Evolutionary conservation across 2,797 vertebrate species (phyloP).

Genomic region (Pogoniulus pusillus): DNA sequence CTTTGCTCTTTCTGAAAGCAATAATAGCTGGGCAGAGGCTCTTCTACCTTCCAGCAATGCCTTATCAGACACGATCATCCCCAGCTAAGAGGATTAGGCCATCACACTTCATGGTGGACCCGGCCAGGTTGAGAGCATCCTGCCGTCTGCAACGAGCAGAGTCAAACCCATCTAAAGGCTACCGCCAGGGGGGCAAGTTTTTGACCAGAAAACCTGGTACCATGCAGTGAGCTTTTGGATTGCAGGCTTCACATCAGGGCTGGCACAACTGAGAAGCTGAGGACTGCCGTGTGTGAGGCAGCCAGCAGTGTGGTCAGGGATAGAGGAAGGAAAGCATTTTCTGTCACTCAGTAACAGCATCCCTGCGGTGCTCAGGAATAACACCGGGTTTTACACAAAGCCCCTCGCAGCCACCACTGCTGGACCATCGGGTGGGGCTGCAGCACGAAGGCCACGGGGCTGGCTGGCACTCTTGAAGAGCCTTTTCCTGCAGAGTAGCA

Average conservation of each 20-base stretch:
- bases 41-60: background rate
- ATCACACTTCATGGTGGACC: background rate
- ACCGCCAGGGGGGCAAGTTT: background rate
- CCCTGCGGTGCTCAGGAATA: background rate
- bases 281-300: background rate
- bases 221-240: background rate
- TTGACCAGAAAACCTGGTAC: background rate
- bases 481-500: background rate
- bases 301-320: fast-evolving
- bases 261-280: background rate
- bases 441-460: background rate
- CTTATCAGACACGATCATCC: slow-evolving; percentile 15
- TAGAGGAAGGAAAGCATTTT: background rate
- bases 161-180: background rate
- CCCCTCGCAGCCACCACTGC: background rate
- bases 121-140: background rate
- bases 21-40: background rate
- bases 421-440: fast-evolving
- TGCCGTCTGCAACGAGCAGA: background rate
- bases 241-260: background rate
- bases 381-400: background rate
- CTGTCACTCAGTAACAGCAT: background rate
- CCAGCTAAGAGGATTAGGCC: slow-evolving; percentile 43
- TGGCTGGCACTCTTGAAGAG: background rate
- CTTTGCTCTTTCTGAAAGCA: background rate